These are phyloP conservation scores for Pseudorhiza aurosa DNA, from an alignment of 30 jellyfish, hydroid and myxozoan species.

Conservation along the genomic window DNA sequence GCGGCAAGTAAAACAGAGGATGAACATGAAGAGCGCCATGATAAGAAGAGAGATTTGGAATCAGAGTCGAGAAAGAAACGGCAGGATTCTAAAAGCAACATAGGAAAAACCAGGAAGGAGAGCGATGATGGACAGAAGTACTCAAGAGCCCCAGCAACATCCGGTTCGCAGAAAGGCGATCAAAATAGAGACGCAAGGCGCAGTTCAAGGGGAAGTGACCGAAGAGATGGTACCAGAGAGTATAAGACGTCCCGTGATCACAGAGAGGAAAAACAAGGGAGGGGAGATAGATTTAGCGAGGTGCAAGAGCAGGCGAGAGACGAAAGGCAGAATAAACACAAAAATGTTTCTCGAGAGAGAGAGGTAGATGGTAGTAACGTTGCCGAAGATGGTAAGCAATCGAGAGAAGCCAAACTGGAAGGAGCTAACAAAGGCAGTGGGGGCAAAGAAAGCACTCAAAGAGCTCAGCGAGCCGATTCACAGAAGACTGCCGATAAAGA, in stretches of 20 bases:
- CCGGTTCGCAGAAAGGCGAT: background rate
- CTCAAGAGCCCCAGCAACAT: background rate
- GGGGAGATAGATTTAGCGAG: background rate
- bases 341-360: background rate
- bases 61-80: background rate
- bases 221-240: slow-evolving; percentile 15
- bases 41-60: background rate
- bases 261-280: slow-evolving; percentile 4
- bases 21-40: background rate
- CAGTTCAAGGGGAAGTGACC: slow-evolving; percentile 3
- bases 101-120: background rate
- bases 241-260: background rate
- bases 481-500: slow-evolving; percentile 15
- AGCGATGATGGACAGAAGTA: background rate
- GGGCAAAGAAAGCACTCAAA: background rate
- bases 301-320: slow-evolving; percentile 15
- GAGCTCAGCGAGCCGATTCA: background rate
- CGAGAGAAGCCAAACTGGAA: background rate
- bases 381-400: background rate
- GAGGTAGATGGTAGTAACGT: background rate
- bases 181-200: slow-evolving; percentile 7
- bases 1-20: background rate
- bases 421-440: background rate
- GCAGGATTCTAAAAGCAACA: background rate
- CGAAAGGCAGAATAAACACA: slow-evolving; percentile 3